These are phyloP conservation scores for Tribolium freemani DNA, from an alignment of 2,888 invertebrate genomes.

Conservation along the genomic window DNA sequence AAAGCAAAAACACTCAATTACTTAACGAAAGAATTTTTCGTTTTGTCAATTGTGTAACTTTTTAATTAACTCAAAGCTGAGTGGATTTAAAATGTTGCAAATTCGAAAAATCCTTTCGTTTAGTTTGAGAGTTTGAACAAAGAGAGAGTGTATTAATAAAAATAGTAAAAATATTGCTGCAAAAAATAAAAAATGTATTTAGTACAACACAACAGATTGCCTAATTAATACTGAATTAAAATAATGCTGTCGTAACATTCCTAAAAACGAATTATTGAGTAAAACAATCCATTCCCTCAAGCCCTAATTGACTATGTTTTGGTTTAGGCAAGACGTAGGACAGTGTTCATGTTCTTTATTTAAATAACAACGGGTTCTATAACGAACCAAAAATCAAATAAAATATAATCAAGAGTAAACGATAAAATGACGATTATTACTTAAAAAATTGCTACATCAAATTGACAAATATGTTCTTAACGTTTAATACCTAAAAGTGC, in stretches of 20 bases:
- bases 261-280: not conserved
- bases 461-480: not conserved
- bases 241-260: constrained; percentile 7
- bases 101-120: not conserved
- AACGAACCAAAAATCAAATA: constrained; percentile 41
- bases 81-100: not conserved
- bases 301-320: constrained; percentile 26
- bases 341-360: constrained; percentile 23
- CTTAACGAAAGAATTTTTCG: not conserved
- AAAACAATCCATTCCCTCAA: constrained; percentile 6
- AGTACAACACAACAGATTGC: constrained; percentile 11
- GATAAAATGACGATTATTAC: constrained; percentile 19
- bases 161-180: constrained; percentile 14
- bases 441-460: constrained; percentile 18
- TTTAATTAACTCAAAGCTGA: not conserved
- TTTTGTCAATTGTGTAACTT: not conserved
- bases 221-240: constrained; percentile 23
- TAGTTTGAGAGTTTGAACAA: too few species aligned
- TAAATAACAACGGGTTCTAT: constrained; percentile 42
- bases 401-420: not conserved
- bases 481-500: constrained; percentile 70
- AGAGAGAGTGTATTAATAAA: too few species aligned
- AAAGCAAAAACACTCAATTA: constrained; percentile 8
- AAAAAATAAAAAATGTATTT: constrained; percentile 5
- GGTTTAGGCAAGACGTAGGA: constrained; percentile 29